Percentiles rank a stretch among this genome's conserved stretches.
phyloP scores from a whole-genome alignment of 2,797 vertebrate species.

The Ceyx erithaca region DNA sequence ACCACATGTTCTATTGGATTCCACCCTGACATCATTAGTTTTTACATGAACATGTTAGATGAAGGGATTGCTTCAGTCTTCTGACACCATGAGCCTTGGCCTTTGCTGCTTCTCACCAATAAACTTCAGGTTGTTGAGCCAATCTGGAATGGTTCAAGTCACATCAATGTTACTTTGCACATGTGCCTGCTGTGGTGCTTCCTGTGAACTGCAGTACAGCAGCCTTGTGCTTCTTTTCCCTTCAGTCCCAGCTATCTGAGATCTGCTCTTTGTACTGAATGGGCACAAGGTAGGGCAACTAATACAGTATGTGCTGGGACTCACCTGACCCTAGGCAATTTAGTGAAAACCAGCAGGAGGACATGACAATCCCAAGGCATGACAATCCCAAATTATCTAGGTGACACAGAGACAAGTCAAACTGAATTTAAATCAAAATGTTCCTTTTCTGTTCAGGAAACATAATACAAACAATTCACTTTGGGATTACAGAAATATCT shows the following conservation, averaged over 20 bases:
- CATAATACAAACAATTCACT: not conserved
- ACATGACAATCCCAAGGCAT: not conserved
- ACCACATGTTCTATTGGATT: not conserved
- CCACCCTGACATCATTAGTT: fast-evolving
- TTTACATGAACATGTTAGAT: not conserved
- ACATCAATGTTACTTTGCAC: not conserved
- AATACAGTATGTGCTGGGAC: not conserved
- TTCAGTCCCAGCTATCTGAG: not conserved
- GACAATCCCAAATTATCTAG: not conserved
- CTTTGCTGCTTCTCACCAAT: not conserved
- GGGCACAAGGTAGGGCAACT: not conserved
- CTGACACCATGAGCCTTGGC: not conserved
- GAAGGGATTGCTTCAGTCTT: not conserved
- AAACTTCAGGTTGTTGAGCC: not conserved
- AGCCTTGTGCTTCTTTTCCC: not conserved
- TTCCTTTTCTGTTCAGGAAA: not conserved
- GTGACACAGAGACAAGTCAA: not conserved
- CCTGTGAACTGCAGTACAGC: not conserved
- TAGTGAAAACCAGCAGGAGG: not conserved
- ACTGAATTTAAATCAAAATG: not conserved
- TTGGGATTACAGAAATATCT: not conserved
- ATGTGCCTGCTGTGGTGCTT: not conserved
- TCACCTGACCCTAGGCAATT: not conserved
- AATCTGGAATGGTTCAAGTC: not conserved
- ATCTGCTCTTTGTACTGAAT: not conserved